A percentile compares a stretch with the other conserved stretches of the same genome.
Evolutionary conservation across 2,888 invertebrate genomes (phyloP).

Genomic region (Caenorhabditis drosophilae): DNA sequence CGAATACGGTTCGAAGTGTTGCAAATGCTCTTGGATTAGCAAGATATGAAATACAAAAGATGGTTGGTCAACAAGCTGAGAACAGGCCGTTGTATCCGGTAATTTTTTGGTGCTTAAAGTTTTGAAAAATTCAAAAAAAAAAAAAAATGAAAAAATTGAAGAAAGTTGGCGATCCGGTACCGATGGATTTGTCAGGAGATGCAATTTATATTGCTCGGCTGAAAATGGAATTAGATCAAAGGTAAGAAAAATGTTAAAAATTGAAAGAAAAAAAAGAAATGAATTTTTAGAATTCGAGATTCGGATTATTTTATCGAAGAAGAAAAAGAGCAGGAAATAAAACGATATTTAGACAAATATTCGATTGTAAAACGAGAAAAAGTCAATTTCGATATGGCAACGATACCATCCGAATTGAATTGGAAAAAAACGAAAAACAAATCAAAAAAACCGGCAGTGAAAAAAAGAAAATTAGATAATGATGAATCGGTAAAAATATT

Average conservation of each 20-base stretch:
- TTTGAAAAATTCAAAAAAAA: not conserved
- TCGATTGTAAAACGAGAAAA: constrained; percentile 40
- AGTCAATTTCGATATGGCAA: constrained; percentile 47
- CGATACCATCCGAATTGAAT: constrained; percentile 43
- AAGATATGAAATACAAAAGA: constrained; percentile 57
- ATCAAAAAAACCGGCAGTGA: constrained; percentile 16
- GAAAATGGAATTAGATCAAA: constrained; percentile 44
- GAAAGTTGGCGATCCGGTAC: constrained; percentile 49
- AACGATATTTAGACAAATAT: constrained; percentile 65
- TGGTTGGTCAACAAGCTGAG: constrained; percentile 40
- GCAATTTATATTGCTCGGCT: constrained; percentile 55
- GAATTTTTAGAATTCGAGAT: constrained; percentile 47
- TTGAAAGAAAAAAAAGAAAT: not conserved
- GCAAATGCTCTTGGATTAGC: constrained; percentile 63
- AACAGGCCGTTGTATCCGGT: constrained; percentile 64
- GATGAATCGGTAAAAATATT: not conserved
- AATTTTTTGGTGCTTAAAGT: no score
- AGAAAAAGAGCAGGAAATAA: constrained; percentile 53
- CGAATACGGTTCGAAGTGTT: constrained; percentile 49
- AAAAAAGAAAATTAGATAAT: constrained; percentile 31
- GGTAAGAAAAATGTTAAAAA: constrained; percentile 14
- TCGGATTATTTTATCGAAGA: constrained; percentile 57
- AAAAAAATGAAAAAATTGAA: constrained; percentile 9
- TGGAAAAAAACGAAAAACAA: constrained; percentile 22
- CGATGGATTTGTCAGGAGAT: constrained; percentile 52